A percentile compares a stretch with the other conserved stretches of the same genome.
Conservation (phyloP, 2,888 invertebrate species). For the Drosophila limbata region DNA sequence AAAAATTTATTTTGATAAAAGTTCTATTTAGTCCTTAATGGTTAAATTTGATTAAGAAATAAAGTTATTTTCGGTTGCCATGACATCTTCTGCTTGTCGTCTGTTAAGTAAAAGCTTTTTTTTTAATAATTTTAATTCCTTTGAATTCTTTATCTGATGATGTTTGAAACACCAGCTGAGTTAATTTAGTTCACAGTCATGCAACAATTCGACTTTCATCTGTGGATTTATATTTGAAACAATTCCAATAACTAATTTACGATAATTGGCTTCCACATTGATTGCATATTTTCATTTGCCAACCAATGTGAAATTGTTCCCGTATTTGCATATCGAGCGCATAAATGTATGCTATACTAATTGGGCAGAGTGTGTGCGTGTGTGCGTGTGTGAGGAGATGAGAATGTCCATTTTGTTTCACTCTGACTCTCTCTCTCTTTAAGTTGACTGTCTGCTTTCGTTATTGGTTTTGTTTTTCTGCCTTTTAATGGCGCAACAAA, state of each 20-base stretch:
- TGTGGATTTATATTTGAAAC: neutral
- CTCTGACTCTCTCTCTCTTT: neutral
- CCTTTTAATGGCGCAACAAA: conserved; percentile 58
- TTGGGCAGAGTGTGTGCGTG: conserved; percentile 18
- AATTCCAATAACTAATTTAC: conserved; percentile 16
- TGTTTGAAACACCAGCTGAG: neutral
- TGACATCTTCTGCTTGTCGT: too few species aligned
- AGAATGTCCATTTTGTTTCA: neutral
- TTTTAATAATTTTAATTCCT: neutral
- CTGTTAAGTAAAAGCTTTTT: too few species aligned
- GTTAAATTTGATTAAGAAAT: too few species aligned
- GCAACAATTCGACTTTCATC: neutral
- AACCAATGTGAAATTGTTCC: conserved; percentile 7
- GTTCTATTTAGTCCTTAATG: too few species aligned
- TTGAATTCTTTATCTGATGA: neutral
- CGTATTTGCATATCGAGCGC: conserved; percentile 34
- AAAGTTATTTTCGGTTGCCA: too few species aligned
- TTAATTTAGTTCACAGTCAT: neutral
- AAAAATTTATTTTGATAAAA: too few species aligned
- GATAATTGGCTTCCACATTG: conserved; percentile 17
- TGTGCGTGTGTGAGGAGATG: conserved; percentile 13
- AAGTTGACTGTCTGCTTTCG: conserved; percentile 5
- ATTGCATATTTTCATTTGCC: conserved; percentile 11
- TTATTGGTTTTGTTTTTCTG: conserved; percentile 31
- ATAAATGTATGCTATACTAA: conserved; percentile 68